Evolutionary conservation across 2,888 invertebrate genomes (phyloP), one percentile per base, ranked within the genome.

Genomic region (Alcis repandata): DNA sequence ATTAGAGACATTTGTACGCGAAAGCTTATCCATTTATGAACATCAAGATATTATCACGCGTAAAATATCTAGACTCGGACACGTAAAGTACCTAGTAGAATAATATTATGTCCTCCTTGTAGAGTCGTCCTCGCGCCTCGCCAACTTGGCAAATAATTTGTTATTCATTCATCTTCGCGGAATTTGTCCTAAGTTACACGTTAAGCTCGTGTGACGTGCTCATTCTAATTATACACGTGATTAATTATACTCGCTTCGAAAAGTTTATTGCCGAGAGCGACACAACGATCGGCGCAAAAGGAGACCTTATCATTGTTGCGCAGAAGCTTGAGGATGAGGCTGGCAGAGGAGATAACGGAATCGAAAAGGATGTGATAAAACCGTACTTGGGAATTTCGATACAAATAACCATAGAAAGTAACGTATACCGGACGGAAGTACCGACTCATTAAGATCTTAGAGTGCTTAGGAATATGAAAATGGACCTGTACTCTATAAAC

Each of bases 221-320:
- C 57, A 48, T 69, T 69, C 71, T 73, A 70, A 69, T 67, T 69
- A 73, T 71, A 70, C 60, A 59, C 38, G 43, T 70, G 67, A 69
- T 73, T 67, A 64, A 71, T 67, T 63, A 53, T 65, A 64, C 67
- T 48, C 15, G 49, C 60, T 65, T 61, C 49, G 59, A 61, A 64
- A 65, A 68, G 36, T 63, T 70, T 61, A 69, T 66, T 66, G 65
- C 49, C 17, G 45, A 19, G 63, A 57, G 57, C 58, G 38, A 59
- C 41, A 43, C 43, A 10, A 53, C 11, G 51, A 57, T 52, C 62
- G 43, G 48, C 59, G 64, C 43, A 64, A 64, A 69, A 59, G 54
- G 36, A 27, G 56, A 60, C 68, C 62, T 69, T 70, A 70, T 69
- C 51, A 43, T 54, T 57, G 32, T 19, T 40, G 51, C 48, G 52